phyloP scores from a whole-genome alignment of 35 echinoderm and acorn worm species.

The Apostichopus japonicus region DNA sequence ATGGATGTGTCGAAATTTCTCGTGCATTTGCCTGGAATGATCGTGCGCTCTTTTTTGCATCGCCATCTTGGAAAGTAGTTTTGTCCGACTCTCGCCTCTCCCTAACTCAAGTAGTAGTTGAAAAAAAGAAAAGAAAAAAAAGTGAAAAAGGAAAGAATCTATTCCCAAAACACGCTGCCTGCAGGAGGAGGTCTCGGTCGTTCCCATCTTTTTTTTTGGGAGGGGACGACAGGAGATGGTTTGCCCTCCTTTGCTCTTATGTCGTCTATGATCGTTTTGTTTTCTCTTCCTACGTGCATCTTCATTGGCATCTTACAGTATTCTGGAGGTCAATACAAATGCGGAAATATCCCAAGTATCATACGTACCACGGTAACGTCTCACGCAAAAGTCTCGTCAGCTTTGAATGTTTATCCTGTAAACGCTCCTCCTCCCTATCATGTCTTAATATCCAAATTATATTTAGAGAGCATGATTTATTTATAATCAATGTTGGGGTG shows the following conservation, averaged over 20 bases:
- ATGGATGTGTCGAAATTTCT: background rate
- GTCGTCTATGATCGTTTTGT: conserved; percentile 37
- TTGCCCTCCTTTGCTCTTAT: conserved; percentile 25
- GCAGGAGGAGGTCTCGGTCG: background rate
- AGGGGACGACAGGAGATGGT: background rate
- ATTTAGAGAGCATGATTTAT: conserved; percentile 3
- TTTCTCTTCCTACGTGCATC: conserved; percentile 43
- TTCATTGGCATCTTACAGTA: conserved; percentile 62
- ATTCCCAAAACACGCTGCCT: background rate
- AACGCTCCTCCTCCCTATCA: background rate
- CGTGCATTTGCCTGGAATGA: conserved; percentile 21
- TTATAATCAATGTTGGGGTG: background rate
- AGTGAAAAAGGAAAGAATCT: background rate
- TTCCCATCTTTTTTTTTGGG: background rate
- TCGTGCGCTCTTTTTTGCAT: background rate
- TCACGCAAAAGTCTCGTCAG: conserved; percentile 21
- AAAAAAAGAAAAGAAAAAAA: background rate
- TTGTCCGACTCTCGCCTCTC: conserved; percentile 9
- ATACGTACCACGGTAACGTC: conserved; percentile 96
- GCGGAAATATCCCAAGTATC: conserved; percentile 98
- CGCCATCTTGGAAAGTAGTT: background rate
- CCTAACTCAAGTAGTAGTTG: background rate
- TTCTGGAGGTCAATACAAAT: conserved; percentile 99
- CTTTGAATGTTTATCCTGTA: conserved; percentile 13
- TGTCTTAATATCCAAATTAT: background rate